These are phyloP conservation scores for Branchellion lobata DNA, from an alignment of 2,888 invertebrate genomes.

Conservation along the genomic window DNA sequence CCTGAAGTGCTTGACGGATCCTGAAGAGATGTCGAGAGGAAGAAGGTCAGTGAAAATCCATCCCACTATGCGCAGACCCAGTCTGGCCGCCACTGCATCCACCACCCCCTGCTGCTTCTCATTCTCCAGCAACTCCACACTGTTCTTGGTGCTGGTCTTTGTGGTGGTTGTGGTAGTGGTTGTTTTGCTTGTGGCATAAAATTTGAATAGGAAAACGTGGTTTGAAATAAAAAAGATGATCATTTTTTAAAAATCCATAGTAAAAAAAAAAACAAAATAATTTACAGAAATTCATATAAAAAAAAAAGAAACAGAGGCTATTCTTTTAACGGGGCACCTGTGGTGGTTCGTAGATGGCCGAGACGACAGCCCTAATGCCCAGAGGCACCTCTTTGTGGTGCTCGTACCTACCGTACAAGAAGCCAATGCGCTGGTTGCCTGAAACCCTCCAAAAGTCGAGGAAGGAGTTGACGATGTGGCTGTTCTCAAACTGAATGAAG, in stretches of 20 bases:
- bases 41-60: conserved; percentile 99
- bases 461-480: conserved; percentile 89
- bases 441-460: conserved; percentile 88
- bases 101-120: conserved; percentile 69
- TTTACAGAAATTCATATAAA: too few relatives aligned
- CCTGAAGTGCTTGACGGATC: conserved; percentile 70
- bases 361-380: conserved; percentile 81
- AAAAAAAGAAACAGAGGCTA: not conserved
- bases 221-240: too few relatives aligned
- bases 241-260: not conserved
- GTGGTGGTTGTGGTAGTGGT: too few relatives aligned
- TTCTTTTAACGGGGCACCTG: conserved; percentile 74
- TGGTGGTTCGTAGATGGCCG: conserved; percentile 95
- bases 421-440: conserved; percentile 89
- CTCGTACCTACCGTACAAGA: conserved; percentile 89
- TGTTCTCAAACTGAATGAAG: conserved; percentile 93
- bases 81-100: conserved; percentile 73
- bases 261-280: too few relatives aligned
- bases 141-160: conserved; percentile 54
- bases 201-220: not conserved
- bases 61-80: conserved; percentile 82
- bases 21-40: conserved; percentile 78
- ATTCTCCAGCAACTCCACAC: conserved; percentile 69
- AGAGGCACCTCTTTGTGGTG: conserved; percentile 86
- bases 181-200: not conserved